Evolutionary conservation across 2,888 invertebrate genomes (phyloP), one percentile per base, ranked within the genome.

Genomic region (Poecilus cupreus): DNA sequence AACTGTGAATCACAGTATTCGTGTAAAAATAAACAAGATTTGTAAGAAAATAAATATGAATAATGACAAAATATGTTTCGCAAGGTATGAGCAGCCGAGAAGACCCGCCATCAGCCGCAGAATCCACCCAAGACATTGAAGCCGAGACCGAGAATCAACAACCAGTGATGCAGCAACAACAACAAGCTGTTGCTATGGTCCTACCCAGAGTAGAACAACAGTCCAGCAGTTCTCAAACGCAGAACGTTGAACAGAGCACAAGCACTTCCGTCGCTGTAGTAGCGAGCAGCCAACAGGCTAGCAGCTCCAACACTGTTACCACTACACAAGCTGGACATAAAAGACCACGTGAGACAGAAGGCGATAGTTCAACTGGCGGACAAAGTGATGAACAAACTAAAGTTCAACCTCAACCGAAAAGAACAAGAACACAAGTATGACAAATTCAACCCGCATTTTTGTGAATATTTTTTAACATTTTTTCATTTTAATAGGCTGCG

Each of bases 131-230:
- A 85, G 90, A 91, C 68, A 90, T 91, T 80, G 92, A 92, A 84
- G 89, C 90, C 43, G 92, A 92, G 37, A 88, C 88, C 1, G 79
- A 86, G 11, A 85, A 82, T 13, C 83, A 85, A 43, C 87, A 85
- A 54, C 87, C 86, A 16, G 86, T 85, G 49, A 83, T 83, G 49
- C 85, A 83, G 39, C 85, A 83, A 13, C 91, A 91, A 83, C 91
- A 90, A 75, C 91, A 94, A 90, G 93, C 93, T 0, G 94, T 94
- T 5, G 94, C 94, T 0, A 89, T 94, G 83, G 94, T 94, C 18
- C 90, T 94, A 85, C 94, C 94, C 0, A 91, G 94, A 81, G 92
- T 93, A 79, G 94, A 94, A 84, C 93, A 93, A 85, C 93, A 93
- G 1, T 90, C 90, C 87, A 83, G 89, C 87, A 83, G 84, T 87